Base-by-base conservation (phyloP, 1,140 invertebrate genomes). In the Aphidius ervi region DNA sequence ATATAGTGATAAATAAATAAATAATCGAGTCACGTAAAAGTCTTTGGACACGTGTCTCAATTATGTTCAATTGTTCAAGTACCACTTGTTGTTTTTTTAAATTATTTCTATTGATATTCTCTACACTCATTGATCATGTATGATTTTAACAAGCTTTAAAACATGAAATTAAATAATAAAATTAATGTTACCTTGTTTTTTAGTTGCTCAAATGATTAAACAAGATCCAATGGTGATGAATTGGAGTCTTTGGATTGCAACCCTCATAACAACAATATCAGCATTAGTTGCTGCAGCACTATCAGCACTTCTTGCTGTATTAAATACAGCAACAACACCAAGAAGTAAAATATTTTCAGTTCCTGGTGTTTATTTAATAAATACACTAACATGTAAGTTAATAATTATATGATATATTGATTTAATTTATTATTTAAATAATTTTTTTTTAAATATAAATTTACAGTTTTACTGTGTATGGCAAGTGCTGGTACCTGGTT, bases 281-380 rank as follows among this genome's bases (percentile, higher is more conserved):
- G 87, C 85, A 9, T 79, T 92, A 41, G 68, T 89, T 8, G 86
- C 89, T 69, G 85, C 87, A 9, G 80, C 87, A 23, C 70, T 91
- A 0, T 82, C 85, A 40, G 87, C 88, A 43, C 81, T 90, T 37
- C 89, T 92, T 71, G 85, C 88, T n/a, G 83, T 90, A 41, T 83
- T 92, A 50, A 93, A 93, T 70, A 88, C 90, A 5, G 86, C 87
- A 42, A 89, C 87, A 5, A 88, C 86, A 39, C 90, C 89, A 7
- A 84, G 87, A 57, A 84, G 87, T 65, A 85, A 86, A 58, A 82
- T 91, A 54, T 84, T 88, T 9, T 89, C 89, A 3, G 78, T 90
- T n/a, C 81, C 85, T n/a, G 90, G 90, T 16, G 81, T 93, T 46
- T 93, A 91, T 69, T 70, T 91, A 5, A 92, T 90, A 85, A 93